Evolutionary conservation across 2,113 vertebrate genomes (phyloP).

Genomic region (Corythaeola cristata): DNA sequence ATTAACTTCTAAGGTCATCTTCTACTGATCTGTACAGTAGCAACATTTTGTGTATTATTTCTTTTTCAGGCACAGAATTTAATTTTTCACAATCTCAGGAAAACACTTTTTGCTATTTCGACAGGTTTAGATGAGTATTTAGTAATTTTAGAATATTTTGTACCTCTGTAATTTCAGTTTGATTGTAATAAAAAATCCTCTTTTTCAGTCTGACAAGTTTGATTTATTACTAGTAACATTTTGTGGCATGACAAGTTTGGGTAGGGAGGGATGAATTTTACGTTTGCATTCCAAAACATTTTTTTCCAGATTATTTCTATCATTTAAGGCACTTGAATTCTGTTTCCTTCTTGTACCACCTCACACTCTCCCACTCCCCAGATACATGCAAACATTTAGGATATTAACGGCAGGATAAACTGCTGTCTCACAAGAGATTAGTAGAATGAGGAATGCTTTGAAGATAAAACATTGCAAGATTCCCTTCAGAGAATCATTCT

Average conservation of each 20-base stretch:
- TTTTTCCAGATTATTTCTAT: neutral
- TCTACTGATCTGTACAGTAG: neutral
- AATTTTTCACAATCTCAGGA: neutral
- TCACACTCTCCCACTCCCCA: neutral
- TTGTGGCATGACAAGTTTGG: neutral
- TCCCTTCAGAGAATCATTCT: neutral
- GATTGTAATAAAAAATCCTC: neutral
- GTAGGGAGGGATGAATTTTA: neutral
- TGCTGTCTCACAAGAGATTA: neutral
- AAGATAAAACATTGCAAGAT: neutral
- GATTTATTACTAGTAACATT: neutral
- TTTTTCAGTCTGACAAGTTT: neutral
- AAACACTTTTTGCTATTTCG: neutral
- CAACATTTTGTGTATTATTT: neutral
- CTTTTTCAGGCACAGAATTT: neutral
- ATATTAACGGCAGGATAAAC: neutral
- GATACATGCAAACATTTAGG: neutral
- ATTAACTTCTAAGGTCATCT: neutral
- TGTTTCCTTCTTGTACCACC: neutral
- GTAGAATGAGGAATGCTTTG: neutral
- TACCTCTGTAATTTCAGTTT: neutral
- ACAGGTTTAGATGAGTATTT: neutral
- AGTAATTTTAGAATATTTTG: neutral
- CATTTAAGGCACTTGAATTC: neutral
- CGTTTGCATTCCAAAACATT: neutral